These are phyloP conservation scores for Clarias fuscus DNA, from an alignment of 2,797 vertebrate genomes.

Conservation along the genomic window DNA sequence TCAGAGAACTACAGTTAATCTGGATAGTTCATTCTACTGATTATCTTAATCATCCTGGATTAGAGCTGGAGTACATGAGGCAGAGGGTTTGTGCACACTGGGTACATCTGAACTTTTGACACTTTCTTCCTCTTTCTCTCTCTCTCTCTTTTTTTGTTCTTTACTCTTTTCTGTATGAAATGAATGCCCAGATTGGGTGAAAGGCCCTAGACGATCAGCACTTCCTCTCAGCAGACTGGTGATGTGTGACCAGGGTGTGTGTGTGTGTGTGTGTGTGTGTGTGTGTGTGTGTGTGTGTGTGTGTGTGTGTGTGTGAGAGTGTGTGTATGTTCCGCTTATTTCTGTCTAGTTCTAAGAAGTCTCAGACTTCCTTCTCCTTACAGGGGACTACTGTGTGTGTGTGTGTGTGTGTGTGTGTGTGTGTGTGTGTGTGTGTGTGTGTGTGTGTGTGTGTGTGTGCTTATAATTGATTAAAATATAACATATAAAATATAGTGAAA, in stretches of 20 bases:
- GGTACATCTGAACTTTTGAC: slow-evolving; percentile 16
- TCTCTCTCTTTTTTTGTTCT: not conserved
- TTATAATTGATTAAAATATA: not conserved
- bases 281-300: slow-evolving; percentile 24
- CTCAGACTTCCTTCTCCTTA: not conserved
- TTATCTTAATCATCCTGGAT: not conserved
- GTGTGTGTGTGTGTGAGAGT: slow-evolving; percentile 18
- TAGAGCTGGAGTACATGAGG: not conserved
- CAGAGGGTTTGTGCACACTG: not conserved
- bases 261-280: slow-evolving; percentile 14
- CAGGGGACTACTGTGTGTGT: not conserved
- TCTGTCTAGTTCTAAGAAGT: slow-evolving; percentile 8
- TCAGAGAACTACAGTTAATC: not conserved
- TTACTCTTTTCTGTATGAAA: not conserved
- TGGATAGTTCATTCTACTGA: not conserved
- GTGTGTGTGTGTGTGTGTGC: not conserved
- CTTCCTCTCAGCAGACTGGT: slow-evolving; percentile 32
- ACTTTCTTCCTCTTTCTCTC: not conserved
- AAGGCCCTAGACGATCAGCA: slow-evolving; percentile 38
- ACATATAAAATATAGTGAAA: not conserved
- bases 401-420: not conserved
- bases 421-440: not conserved
- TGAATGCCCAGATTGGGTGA: slow-evolving; percentile 9
- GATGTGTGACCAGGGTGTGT: slow-evolving; percentile 23
- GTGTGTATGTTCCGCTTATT: slow-evolving; percentile 11